A percentile compares a stretch with the other conserved stretches of the same genome.
Evolutionary conservation across 2,888 invertebrate genomes (phyloP).

Genomic region (Watsonalla cultraria): DNA sequence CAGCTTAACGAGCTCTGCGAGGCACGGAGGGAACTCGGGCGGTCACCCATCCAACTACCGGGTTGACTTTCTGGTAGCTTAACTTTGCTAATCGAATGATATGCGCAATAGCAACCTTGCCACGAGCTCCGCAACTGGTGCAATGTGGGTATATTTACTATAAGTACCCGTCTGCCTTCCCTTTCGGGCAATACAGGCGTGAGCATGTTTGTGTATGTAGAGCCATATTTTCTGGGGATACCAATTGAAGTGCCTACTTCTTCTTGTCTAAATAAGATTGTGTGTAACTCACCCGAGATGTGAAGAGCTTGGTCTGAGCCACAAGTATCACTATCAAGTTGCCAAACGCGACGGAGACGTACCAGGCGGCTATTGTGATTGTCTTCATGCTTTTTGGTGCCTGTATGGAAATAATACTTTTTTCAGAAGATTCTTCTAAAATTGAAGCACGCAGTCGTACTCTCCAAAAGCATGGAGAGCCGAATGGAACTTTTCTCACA

Average conservation of each 20-base stretch:
- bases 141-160: background rate
- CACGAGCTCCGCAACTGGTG: no score
- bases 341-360: conserved; percentile 88
- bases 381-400: conserved; percentile 91
- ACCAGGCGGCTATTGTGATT: conserved; percentile 91
- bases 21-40: no score
- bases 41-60: no score
- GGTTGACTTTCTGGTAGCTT: no score
- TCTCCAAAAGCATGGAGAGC: no score
- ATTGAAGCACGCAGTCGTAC: no score
- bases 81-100: no score
- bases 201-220: background rate
- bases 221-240: background rate
- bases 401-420: conserved; percentile 47
- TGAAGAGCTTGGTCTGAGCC: conserved; percentile 81
- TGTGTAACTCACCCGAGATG: conserved; percentile 76
- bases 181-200: no score
- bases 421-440: background rate
- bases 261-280: no score
- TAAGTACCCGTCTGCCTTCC: background rate
- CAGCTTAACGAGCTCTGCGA: no score
- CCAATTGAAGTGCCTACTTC: background rate
- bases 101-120: no score
- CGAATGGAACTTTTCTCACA: no score
- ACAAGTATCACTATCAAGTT: conserved; percentile 88